phyloP scores from a whole-genome alignment of 2,888 invertebrate genomes.

The Antheraea assamensis region DNA sequence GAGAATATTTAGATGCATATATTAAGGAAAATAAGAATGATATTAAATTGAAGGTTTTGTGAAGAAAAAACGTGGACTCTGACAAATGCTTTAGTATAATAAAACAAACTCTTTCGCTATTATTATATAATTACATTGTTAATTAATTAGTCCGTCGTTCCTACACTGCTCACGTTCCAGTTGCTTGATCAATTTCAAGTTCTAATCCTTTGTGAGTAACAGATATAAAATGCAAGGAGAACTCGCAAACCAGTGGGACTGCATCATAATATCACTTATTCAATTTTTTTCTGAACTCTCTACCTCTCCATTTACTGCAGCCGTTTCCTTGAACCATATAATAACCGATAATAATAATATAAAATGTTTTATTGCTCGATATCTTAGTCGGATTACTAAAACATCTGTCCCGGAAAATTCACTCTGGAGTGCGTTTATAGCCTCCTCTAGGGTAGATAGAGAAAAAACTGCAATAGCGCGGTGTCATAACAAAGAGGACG shows the following conservation, averaged over 20 bases:
- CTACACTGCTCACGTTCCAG: background rate
- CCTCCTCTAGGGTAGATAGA: constrained; percentile 73
- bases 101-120: background rate
- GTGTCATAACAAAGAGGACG: constrained; percentile 80
- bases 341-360: constrained; percentile 57
- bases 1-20: background rate
- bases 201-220: background rate
- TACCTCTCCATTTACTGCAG: background rate
- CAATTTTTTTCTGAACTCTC: background rate
- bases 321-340: constrained; percentile 31
- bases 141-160: background rate
- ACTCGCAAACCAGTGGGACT: background rate
- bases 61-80: background rate
- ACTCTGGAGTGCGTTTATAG: constrained; percentile 72
- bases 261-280: background rate
- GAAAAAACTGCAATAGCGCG: constrained; percentile 81
- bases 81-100: too few relatives aligned
- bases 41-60: background rate
- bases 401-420: constrained; percentile 82
- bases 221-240: background rate
- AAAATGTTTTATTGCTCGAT: constrained; percentile 67
- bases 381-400: constrained; percentile 53
- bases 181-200: background rate
- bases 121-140: too few relatives aligned
- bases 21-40: background rate